Evolutionary conservation across 2,113 vertebrate species (phyloP), one percentile per base, ranked within the genome.

Genomic region (Gadus chalcogrammus): DNA sequence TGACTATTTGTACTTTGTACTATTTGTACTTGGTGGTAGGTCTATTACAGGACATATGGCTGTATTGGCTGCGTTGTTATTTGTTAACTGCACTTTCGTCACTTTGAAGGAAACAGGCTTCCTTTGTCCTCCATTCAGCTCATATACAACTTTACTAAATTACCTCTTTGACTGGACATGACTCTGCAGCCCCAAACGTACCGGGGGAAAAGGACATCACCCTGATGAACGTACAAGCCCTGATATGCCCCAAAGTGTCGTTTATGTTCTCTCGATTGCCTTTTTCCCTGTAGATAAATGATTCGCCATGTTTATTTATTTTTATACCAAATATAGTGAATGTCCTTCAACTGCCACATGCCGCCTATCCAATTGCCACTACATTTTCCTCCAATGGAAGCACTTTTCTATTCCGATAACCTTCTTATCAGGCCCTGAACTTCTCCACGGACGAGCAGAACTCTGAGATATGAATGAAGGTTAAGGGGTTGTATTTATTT

Each of bases 381-480:
- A 17, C 15, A 72, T 60, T 38, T 52, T 52, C 13, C 70, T 48
- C 35, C 22, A 64, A 65, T 12, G 13, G 58, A 38, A 67, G 64
- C 48, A 18, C 80, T 72, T 71, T 72, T 70, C 53, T 74, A 80
- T 78, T 71, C 74, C 68, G 63, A 15, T 15, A 73, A 79, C 74
- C 76, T 82, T 85, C 78, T 75, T 67, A 8, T 8, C n/a, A 61
- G 77, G 72, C 82, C 74, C 67, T 81, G 76, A 78, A 79, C 79
- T 70, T 73, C 2, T 4, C 66, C 53, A 56, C 2, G 61, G 52
- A 20, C 60, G 22, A 69, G 66, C 12, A 15, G 68, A 62, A 71
- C 1, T 62, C 15, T 12, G 28, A 61, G 35, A 38, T 58, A n/a
- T 6, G 55, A 58, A 17, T 58, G 15, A 58, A 16, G n/a, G 55